Evolutionary conservation across 2,888 invertebrate genomes (phyloP).

Genomic region (Mylabris sibirica): DNA sequence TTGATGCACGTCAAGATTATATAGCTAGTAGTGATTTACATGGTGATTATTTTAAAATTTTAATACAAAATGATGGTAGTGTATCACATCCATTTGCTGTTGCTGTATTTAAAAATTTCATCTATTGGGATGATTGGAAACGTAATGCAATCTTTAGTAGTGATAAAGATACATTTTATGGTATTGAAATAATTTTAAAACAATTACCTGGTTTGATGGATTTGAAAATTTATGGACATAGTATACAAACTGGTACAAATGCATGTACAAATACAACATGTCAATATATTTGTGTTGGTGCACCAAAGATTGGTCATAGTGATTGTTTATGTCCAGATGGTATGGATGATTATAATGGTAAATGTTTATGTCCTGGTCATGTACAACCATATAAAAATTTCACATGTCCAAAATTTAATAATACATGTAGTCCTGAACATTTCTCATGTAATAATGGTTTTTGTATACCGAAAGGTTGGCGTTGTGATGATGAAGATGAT

Average conservation of each 20-base stretch:
- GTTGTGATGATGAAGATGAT: slow-evolving; percentile 73
- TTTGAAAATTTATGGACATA: slow-evolving; percentile 80
- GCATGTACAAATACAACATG: slow-evolving; percentile 72
- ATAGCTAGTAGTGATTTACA: slow-evolving; percentile 70
- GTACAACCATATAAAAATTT: slow-evolving; percentile 70
- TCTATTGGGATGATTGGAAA: slow-evolving; percentile 94
- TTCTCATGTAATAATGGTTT: slow-evolving; percentile 67
- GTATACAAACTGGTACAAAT: slow-evolving; percentile 77
- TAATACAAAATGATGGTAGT: slow-evolving; percentile 67
- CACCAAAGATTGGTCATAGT: slow-evolving; percentile 67
- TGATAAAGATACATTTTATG: slow-evolving; percentile 74
- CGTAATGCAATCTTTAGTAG: slow-evolving; percentile 79
- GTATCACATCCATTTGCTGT: slow-evolving; percentile 87
- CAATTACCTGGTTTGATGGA: slow-evolving; percentile 81
- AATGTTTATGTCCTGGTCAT: slow-evolving; percentile 81
- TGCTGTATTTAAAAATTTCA: slow-evolving; percentile 81
- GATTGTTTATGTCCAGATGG: slow-evolving; percentile 86
- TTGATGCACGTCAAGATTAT: slow-evolving; percentile 83
- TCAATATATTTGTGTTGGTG: slow-evolving; percentile 79
- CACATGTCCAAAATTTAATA: slow-evolving; percentile 72
- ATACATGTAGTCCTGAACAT: slow-evolving; percentile 66
- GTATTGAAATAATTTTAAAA: slow-evolving; percentile 58
- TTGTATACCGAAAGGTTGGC: slow-evolving; percentile 69
- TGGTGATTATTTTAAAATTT: slow-evolving; percentile 66
- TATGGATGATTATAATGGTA: slow-evolving; percentile 61